Evolutionary conservation across 2,797 vertebrate genomes (phyloP).

Genomic region (Oreonectes daqikongensis): DNA sequence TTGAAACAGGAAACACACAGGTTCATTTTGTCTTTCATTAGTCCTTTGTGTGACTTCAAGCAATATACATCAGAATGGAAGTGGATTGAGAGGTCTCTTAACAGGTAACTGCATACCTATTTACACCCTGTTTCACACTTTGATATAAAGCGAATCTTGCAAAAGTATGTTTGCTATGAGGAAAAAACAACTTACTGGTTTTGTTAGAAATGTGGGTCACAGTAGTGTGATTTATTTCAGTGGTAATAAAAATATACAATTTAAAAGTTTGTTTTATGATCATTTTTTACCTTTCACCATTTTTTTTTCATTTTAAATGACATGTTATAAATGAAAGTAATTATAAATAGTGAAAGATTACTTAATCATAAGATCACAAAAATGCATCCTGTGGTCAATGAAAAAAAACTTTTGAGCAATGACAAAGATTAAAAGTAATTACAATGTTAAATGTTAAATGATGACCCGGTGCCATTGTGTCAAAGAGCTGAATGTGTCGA

Average conservation of each 20-base stretch:
- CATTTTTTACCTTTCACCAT: not conserved
- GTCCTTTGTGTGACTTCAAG: constrained; percentile 23
- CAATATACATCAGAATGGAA: constrained; percentile 17
- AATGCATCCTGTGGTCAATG: not conserved
- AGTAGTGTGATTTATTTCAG: not conserved
- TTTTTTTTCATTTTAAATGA: not conserved
- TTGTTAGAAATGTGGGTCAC: not conserved
- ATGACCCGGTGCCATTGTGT: not conserved
- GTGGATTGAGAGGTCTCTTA: not conserved
- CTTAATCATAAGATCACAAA: not conserved
- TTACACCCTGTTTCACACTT: not conserved
- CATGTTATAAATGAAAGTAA: not conserved
- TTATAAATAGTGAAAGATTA: not conserved
- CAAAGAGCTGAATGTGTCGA: not conserved
- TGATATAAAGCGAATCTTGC: not conserved
- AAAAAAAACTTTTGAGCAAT: not conserved
- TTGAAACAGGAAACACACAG: constrained; percentile 56
- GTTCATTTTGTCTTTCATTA: constrained; percentile 27
- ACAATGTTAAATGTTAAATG: too few relatives aligned
- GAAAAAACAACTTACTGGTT: not conserved
- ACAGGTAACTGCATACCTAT: constrained; percentile 42
- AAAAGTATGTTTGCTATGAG: not conserved
- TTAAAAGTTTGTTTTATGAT: too few relatives aligned
- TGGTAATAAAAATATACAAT: not conserved
- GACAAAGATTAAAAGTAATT: too few relatives aligned